Evolutionary conservation across 92 coral and sea anemone species (phyloP).

Genomic region (Hydrozoanthus gracilis): DNA sequence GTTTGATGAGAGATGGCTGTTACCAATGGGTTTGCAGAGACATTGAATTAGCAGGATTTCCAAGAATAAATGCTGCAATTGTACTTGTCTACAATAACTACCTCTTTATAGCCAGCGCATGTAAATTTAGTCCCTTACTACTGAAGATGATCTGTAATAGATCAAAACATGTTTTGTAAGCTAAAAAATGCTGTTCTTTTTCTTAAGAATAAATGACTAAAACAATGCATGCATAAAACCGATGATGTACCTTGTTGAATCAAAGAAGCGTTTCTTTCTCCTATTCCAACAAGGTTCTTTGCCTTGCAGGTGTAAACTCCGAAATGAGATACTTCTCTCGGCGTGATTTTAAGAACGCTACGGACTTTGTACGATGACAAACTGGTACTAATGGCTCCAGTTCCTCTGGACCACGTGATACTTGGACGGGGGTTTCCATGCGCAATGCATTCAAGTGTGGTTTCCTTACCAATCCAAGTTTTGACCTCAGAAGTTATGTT

Average conservation of each 20-base stretch:
- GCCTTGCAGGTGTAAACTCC: slow-evolving; percentile 36
- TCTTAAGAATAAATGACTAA: too few relatives aligned
- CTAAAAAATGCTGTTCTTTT: too few relatives aligned
- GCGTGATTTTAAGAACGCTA: neutral
- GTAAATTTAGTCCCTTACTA: too few relatives aligned
- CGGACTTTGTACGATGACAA: neutral
- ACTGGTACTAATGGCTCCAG: neutral
- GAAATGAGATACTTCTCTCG: neutral
- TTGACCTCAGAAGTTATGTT: neutral
- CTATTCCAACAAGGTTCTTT: neutral
- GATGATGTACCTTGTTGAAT: slow-evolving; percentile 16
- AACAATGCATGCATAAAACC: too few relatives aligned
- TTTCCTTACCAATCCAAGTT: slow-evolving; percentile 17
- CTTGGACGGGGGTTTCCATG: slow-evolving; percentile 33
- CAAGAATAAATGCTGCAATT: too few relatives aligned
- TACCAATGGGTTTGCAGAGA: too few relatives aligned
- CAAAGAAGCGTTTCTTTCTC: neutral
- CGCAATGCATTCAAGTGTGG: neutral
- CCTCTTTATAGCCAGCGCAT: too few relatives aligned
- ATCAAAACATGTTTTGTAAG: too few relatives aligned
- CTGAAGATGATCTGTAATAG: too few relatives aligned
- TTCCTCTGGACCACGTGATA: slow-evolving; percentile 22
- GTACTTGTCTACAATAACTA: too few relatives aligned
- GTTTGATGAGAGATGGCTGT: too few relatives aligned
- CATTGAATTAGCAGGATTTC: too few relatives aligned